Evolutionary conservation across 2,888 invertebrate genomes (phyloP).

Genomic region (Eristalinus sepulchralis): DNA sequence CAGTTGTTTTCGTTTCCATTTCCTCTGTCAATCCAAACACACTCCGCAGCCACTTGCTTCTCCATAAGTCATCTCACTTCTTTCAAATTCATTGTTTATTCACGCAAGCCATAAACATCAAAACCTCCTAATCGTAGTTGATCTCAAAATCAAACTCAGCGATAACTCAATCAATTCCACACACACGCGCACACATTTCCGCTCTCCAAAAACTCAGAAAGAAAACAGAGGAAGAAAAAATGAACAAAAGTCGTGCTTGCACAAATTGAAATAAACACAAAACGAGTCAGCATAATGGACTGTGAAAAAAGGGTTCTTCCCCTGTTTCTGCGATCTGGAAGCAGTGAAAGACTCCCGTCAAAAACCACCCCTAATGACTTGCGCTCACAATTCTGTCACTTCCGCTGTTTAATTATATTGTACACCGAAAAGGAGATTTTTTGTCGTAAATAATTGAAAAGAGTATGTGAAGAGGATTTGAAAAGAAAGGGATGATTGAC

Average conservation of each 20-base stretch:
- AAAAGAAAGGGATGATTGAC: too few species aligned
- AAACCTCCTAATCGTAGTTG: neutral
- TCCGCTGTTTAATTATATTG: neutral
- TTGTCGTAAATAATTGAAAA: neutral
- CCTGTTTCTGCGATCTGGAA: neutral
- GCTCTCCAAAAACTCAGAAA: neutral
- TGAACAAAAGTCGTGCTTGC: neutral
- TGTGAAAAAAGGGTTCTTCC: constrained; percentile 17
- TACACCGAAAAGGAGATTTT: neutral
- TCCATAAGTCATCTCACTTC: neutral
- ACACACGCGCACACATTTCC: neutral
- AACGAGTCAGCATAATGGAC: constrained; percentile 1
- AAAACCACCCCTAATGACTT: constrained; percentile 4
- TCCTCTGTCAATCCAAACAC: neutral
- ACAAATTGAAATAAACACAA: neutral
- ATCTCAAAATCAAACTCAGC: neutral
- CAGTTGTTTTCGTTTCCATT: too few species aligned
- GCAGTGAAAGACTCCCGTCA: neutral
- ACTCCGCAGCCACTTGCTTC: neutral
- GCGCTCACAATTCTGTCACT: constrained; percentile 1
- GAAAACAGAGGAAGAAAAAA: neutral
- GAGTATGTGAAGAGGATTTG: neutral
- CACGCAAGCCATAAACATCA: neutral
- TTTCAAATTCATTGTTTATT: neutral
- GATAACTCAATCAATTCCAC: constrained; percentile 16